Conservation (phyloP, 1,140 invertebrate genomes). For the Macrocentrus cingulum region DNA sequence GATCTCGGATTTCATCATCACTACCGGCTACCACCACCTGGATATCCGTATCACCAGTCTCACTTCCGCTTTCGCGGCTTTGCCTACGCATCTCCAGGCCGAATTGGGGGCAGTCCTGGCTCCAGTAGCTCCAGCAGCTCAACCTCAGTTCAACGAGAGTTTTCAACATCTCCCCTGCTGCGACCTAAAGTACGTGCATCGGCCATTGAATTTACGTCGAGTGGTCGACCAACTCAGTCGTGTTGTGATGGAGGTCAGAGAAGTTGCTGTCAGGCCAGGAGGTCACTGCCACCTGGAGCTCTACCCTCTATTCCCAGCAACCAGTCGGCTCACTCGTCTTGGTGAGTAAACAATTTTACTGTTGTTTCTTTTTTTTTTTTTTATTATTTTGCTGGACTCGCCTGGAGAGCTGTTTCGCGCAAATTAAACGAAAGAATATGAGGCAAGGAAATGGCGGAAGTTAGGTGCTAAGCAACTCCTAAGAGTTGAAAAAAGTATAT, state of each 20-base stretch:
- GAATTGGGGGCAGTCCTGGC: slow-evolving; percentile 56
- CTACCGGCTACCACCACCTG: slow-evolving; percentile 61
- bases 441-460: too few relatives aligned
- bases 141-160: slow-evolving; percentile 51
- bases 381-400: too few relatives aligned
- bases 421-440: too few relatives aligned
- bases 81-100: slow-evolving; percentile 49
- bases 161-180: slow-evolving; percentile 54
- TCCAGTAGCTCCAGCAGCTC: slow-evolving; percentile 58
- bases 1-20: slow-evolving; percentile 64
- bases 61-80: slow-evolving; percentile 54
- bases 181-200: slow-evolving; percentile 59
- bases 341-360: slow-evolving; percentile 61
- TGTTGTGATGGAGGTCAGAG: slow-evolving; percentile 48
- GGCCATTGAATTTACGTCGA: slow-evolving; percentile 50
- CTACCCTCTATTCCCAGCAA: slow-evolving; percentile 58
- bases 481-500: too few relatives aligned
- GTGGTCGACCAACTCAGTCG: slow-evolving; percentile 51
- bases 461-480: too few relatives aligned
- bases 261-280: slow-evolving; percentile 57
- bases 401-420: background rate
- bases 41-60: slow-evolving; percentile 51
- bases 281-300: slow-evolving; percentile 56
- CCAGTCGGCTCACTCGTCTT: slow-evolving; percentile 61
- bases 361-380: slow-evolving; percentile 9